phyloP scores from a whole-genome alignment of 2,113 vertebrate genomes.

The Eublepharis macularius region DNA sequence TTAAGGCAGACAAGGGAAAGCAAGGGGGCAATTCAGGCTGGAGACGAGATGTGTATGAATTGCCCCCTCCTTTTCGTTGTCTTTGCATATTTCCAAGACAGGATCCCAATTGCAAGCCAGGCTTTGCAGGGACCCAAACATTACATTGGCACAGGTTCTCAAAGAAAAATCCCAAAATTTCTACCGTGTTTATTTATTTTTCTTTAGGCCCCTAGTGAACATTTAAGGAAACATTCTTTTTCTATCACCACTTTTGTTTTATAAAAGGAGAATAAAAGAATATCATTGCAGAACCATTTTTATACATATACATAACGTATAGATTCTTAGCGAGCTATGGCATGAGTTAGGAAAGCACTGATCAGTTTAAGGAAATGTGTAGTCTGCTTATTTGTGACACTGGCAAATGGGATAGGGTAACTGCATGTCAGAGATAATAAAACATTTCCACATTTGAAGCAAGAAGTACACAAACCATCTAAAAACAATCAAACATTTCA shows the following conservation, averaged over 20 bases:
- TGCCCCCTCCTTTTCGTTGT: too few relatives aligned
- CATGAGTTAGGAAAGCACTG: slow-evolving; percentile 40
- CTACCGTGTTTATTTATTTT: neutral
- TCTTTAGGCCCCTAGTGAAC: neutral
- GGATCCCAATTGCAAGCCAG: neutral
- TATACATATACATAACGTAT: neutral
- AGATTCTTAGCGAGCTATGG: slow-evolving; percentile 23
- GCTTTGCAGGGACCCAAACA: neutral
- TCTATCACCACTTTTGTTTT: neutral
- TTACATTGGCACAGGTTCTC: neutral
- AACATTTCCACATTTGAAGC: slow-evolving; percentile 16
- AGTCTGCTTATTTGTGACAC: slow-evolving; percentile 49
- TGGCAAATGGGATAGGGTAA: slow-evolving; percentile 27
- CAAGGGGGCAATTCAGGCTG: neutral
- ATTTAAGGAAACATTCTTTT: neutral
- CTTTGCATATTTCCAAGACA: neutral
- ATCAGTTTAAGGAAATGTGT: slow-evolving; percentile 64
- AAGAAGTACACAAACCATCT: slow-evolving; percentile 19
- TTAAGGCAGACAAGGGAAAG: neutral
- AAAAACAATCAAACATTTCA: slow-evolving; percentile 21
- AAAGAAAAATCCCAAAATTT: neutral
- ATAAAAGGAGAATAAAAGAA: neutral
- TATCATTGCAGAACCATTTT: neutral
- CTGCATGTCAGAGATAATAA: slow-evolving; percentile 57
- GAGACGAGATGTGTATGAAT: neutral